phyloP scores from a whole-genome alignment of 2,888 invertebrate species.

The Lobophora halterata region DNA sequence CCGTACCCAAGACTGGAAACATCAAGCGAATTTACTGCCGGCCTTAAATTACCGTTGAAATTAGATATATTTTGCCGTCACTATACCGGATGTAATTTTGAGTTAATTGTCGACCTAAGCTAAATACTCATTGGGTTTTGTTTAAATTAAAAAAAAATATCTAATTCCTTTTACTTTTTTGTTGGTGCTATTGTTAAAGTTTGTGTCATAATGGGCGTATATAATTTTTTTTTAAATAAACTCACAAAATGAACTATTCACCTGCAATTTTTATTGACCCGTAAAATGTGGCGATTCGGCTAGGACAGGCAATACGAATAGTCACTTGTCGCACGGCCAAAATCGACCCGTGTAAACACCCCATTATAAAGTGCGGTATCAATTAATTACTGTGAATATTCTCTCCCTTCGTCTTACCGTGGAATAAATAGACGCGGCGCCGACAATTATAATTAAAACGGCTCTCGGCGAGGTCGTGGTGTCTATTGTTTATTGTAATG shows the following conservation, averaged over 20 bases:
- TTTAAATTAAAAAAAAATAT: too few species aligned
- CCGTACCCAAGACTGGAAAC: conserved; percentile 50
- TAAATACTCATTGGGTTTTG: conserved; percentile 61
- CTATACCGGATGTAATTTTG: conserved; percentile 55
- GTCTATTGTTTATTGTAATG: conserved; percentile 55
- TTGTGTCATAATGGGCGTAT: too few species aligned
- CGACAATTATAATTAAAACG: conserved; percentile 34
- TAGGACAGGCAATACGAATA: too few species aligned
- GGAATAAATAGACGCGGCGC: conserved; percentile 20
- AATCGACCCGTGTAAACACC: too few species aligned
- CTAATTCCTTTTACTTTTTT: too few species aligned
- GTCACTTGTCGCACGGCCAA: too few species aligned
- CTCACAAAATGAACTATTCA: too few species aligned
- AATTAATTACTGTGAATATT: conserved; percentile 2
- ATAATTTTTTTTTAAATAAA: too few species aligned
- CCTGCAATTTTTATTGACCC: too few species aligned
- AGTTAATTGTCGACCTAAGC: conserved; percentile 56
- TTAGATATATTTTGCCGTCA: conserved; percentile 59
- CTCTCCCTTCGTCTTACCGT: conserved; percentile 6
- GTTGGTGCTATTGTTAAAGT: conserved; percentile 8
- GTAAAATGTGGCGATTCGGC: too few species aligned
- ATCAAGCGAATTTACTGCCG: conserved; percentile 52
- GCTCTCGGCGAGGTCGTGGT: conserved; percentile 33
- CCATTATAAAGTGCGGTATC: conserved; percentile 7
- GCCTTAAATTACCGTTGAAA: conserved; percentile 56